A percentile compares a stretch with the other conserved stretches of the same genome.
Conservation (phyloP, 64 coral and sea anemone species). For the Catalaphyllia jardinei region DNA sequence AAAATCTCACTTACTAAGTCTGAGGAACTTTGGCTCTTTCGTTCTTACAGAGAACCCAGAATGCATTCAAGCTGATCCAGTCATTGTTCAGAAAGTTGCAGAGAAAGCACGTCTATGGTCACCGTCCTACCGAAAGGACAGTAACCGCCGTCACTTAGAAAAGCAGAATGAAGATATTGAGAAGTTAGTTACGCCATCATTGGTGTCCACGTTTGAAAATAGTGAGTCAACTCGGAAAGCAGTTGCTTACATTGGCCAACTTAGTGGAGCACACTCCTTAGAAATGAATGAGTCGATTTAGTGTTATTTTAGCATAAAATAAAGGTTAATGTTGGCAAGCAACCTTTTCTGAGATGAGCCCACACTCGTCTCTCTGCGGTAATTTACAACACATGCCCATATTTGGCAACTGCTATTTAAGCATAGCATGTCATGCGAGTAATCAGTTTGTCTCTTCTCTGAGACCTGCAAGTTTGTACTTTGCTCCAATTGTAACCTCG, state of each 20-base stretch:
- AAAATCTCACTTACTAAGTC: constrained; percentile 2
- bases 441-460: no score
- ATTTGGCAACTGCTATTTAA: no score
- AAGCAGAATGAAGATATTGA: neutral
- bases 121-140: neutral
- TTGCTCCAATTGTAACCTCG: no score
- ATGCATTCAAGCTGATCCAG: neutral
- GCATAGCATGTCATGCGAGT: no score
- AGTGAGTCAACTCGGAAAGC: neutral
- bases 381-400: no score
- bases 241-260: neutral
- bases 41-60: neutral
- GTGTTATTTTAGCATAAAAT: no score
- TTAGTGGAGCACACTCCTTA: neutral
- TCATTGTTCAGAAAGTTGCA: neutral
- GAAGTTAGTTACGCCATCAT: neutral
- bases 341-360: no score
- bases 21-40: neutral
- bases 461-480: no score
- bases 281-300: no score
- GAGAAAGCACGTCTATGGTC: neutral
- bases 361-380: no score
- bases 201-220: neutral
- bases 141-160: neutral
- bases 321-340: no score